Base-by-base conservation (phyloP, 2,888 invertebrate species). In the Erynnis tages region DNA sequence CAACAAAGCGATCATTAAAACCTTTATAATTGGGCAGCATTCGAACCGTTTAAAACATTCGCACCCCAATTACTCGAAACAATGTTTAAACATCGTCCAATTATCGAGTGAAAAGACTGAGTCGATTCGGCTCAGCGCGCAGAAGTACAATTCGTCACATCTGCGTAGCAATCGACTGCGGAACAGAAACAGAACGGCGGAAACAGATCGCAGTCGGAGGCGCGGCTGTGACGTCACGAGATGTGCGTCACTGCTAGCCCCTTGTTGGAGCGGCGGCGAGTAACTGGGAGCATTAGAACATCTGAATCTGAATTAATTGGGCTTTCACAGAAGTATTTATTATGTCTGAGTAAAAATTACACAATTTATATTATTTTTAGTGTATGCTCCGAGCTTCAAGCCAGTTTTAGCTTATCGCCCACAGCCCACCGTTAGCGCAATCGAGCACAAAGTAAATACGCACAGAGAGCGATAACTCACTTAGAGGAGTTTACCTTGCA, bases 141-240 rank as follows among this genome's bases (percentile, higher is more conserved):
- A 27, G 40, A 30, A 25, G 43, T 50, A 43, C 50, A 44, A 50
- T 50, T 44, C 29, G 50, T 50, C 50, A 50, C 50, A 50, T 50
- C 43, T 50, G 50, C 50, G 50, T 50, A 37, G 50, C 43, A 50
- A 50, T 50, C 50, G 44, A 50, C 50, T 50, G 50, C 43, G 43
- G 50, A n/a, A n/a, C n/a, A n/a, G n/a, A n/a, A n/a, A n/a, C n/a
- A n/a, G n/a, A n/a, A 35, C 43, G 50, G 44, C 35, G 50, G 37
- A 57, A 57, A 57, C 55, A 54, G 57, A 55, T 54, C 57, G 55
- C 50, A 55, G 55, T 54, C 55, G 55, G 54, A 55, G 57, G 54
- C 55, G 55, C 44, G 53, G 53, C 55, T 38, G 50, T 57, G 57
- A 57, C 57, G 57, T 57, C 55, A 55, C 50, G 37, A 30, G 38